Evolutionary conservation across 1,140 invertebrate species (phyloP), one percentile per base, ranked within the genome.

Genomic region (Gryllus bimaculatus): DNA sequence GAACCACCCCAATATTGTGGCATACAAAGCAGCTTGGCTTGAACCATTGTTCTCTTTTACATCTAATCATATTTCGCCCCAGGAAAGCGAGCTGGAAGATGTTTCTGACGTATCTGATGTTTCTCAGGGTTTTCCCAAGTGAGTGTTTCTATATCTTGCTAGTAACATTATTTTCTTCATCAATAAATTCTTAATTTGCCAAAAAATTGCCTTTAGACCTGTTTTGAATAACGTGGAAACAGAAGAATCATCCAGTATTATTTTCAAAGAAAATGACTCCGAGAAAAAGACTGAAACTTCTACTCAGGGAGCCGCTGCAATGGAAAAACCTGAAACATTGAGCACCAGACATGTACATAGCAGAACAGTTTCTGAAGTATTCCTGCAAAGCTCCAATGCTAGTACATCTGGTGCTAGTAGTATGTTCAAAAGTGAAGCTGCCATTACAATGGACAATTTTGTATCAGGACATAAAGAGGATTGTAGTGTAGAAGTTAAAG

Each of bases 1-100:
- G 48, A 91, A 93, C 83, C 94, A 95, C 87, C 88, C 90, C 2
- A 94, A 95, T 86, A 93, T 96, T 82, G 93, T 96, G 8, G 89
- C 92, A 8, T 96, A 95, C 83, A 94, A 95, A 87, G 91, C 91
- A 48, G 93, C 93, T 8, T 96, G 94, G 94, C 84, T 95, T 21
- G 93, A 95, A 85, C 88, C 89, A 6, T 84, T 89, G 83, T 85
- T 87, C 49, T 26, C n/a, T 15, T 21, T 48, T 7, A 8, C n/a
- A 54, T 48, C 12, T 20, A n/a, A 47, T 77, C 76, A 49, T n/a
- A 8, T 48, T 77, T 13, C 76, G 20, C 18, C 54, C 26, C 26
- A 39, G 26, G 26, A 39, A 39, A 39, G 26, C 5, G 26, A 39
- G 26, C 26, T 39, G 5, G 26, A 39, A 39, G 26, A 39, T 39